Conservation (phyloP, 2,113 vertebrate genomes). For the Dromaius novaehollandiae region DNA sequence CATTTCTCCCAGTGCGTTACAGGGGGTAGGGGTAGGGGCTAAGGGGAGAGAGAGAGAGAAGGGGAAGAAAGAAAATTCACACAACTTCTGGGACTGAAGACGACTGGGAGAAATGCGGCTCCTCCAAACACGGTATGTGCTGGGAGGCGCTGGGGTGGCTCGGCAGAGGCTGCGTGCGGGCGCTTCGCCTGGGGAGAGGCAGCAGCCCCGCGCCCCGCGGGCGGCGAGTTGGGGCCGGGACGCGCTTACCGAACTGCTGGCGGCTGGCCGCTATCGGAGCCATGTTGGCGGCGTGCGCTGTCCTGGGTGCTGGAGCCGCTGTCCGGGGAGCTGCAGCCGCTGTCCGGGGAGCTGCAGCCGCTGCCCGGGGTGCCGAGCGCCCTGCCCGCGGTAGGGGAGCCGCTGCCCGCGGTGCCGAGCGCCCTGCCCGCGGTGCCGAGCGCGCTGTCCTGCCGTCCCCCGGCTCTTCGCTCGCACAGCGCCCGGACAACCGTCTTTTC, state of each 20-base stretch:
- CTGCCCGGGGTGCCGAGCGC: slow-evolving; percentile 80
- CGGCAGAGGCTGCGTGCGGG: background rate
- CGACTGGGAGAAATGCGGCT: background rate
- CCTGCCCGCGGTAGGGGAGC: background rate
- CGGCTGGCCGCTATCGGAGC: slow-evolving; percentile 83
- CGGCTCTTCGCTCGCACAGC: background rate
- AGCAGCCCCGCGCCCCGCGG: background rate
- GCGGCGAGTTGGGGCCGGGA: background rate
- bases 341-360: slow-evolving; percentile 87
- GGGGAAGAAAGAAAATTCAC: background rate
- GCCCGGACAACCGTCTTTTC: background rate
- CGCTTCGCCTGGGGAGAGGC: background rate
- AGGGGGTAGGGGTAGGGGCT: rapidly evolving
- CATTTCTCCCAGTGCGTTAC: background rate
- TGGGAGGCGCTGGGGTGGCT: background rate
- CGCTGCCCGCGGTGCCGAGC: background rate
- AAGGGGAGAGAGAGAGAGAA: background rate
- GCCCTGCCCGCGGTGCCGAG: background rate
- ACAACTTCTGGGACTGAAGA: background rate
- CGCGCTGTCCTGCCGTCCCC: background rate
- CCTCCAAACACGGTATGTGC: background rate
- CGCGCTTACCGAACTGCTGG: slow-evolving; percentile 88
- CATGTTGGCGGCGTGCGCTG: slow-evolving; percentile 81
- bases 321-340: slow-evolving; percentile 84
- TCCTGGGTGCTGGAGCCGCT: slow-evolving; percentile 85